Base-by-base conservation (phyloP, 2,113 vertebrate species). In the Chauna torquata region DNA sequence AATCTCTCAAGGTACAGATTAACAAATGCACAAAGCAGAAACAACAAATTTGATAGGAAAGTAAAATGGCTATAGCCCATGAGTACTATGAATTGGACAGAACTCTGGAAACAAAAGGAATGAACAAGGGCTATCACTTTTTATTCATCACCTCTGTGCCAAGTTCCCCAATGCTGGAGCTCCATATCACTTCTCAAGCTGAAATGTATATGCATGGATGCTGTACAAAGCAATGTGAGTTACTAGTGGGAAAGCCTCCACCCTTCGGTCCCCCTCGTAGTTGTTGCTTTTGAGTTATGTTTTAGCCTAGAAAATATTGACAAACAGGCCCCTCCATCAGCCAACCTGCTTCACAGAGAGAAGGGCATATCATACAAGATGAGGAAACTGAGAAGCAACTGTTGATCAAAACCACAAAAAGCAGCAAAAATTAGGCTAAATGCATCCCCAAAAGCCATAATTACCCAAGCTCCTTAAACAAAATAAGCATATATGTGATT, bases 391-490 rank as follows among this genome's bases (percentile, higher is more conserved):
- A 87, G 55, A 83, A 70, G 81, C 49, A 70, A 86, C 47, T 80
- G 82, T 49, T 70, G 91, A 96, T 91, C 88, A 94, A 95, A 96
- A 83, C 61, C 82, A 62, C 38, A 82, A 38, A 97, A 93, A 88
- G 13, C 12, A 74, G 75, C 72, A 80, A 34, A 36, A 95, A 96
- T 91, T 77, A 86, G 55, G 59, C 61, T 89, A 72, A 87, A 42
- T 61, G 38, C 8, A 5, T 55, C 57, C 75, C 66, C 50, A 86
- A 57, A 93, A 96, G 92, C 82, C 70, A 20, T 83, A 96, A 86
- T 91, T 86, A 87, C 79, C 88, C 52, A 68, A 44, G 58, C 40
- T 76, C 65, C 76, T 82, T 47, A 71, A 82, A 94, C 45, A 86
- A 65, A 95, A 84, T 45, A 92, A 94, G 77, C 47, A 47, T 45